Base-by-base conservation (phyloP, 2,797 vertebrate species). In the Menidia menidia region DNA sequence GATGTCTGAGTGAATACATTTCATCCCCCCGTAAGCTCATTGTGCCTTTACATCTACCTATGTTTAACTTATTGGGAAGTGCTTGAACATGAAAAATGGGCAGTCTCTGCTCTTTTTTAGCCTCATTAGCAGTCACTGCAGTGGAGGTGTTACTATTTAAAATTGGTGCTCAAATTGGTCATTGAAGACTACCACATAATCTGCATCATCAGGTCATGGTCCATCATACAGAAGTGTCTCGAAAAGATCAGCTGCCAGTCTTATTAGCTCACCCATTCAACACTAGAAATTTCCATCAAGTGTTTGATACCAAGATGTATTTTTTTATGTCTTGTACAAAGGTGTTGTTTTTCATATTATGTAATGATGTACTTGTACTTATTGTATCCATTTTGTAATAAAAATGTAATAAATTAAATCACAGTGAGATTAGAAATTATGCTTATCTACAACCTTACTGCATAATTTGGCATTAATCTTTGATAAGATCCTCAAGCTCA, bases 251-350 rank as follows among this genome's bases (percentile, higher is more conserved):
- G 53, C 39, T 56, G 44, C 32, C 53, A 41, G 54, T 68, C 57
- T 71, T 70, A 80, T 61, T 35, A 64, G 65, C 78, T 81, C 65
- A 73, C 41, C 71, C 75, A 33, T 78, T 80, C 82, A 15, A 55
- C 0, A 66, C 51, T 15, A 52, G 14, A 47, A n/a, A 47, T 62
- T 60, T 91, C 83, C 89, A 85, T 91, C 79, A 68, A 75, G 55
- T 89, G 91, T 85, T 90, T 85, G 91, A 91, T 94, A 85, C 83
- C 84, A 91, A 96, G 96, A 96, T 98, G 96, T 97, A 97, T 95
- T 98, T 95, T 97, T 97, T 95, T 93, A 94, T 94, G 90, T 91
- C 92, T 76, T 97, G 83, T 97, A 96, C 94, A 97, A 96, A 96
- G 87, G 91, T 92, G 48, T 59, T 92, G 48, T 59, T 89, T 80